Evolutionary conservation across 2,797 vertebrate genomes (phyloP), one percentile per base, ranked within the genome.

Genomic region (Melanotaenia trifasciata): DNA sequence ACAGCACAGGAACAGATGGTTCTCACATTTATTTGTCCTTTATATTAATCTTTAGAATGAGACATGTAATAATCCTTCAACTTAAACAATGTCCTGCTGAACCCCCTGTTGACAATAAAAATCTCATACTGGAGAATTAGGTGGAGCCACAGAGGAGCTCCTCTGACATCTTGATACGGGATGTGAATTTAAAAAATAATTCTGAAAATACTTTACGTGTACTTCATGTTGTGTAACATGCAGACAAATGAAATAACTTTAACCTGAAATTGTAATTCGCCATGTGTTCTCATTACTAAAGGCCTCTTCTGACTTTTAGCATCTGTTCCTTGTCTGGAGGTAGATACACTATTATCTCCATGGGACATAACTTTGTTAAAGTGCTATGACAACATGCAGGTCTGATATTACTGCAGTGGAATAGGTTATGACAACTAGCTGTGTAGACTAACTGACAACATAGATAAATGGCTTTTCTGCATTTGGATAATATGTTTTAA

Each of bases 281-380:
- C 68, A 51, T 3, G 7, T 9, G 13, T 50, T 65, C 16, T 58
- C 12, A 20, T 65, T 47, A 53, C 64, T 47, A 32, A 72, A 40
- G 36, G 47, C 64, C 51, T 74, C 24, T 59, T 24, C 63, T 62
- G 38, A 70, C 33, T 30, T 71, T 38, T 50, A 64, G 76, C 67
- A 76, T 38, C 28, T 68, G 72, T 70, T 84, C 70, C 69, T 67
- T 43, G 36, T 76, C 69, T 32, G 58, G 40, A 59, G 62, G 66
- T 68, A 64, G 45, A 80, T 75, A 30, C 45, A 11, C 57, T 58
- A 71, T 85, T 87, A 82, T 85, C 83, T 84, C 66, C 36, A 66
- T 9, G 36, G 70, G 70, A 76, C 63, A 18, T 89, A 76, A 87
- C 78, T 78, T 72, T 75, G 85, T 90, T 87, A 81, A 71, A 54